phyloP scores from a whole-genome alignment of 2,888 invertebrate species.

The Agrochola lota region DNA sequence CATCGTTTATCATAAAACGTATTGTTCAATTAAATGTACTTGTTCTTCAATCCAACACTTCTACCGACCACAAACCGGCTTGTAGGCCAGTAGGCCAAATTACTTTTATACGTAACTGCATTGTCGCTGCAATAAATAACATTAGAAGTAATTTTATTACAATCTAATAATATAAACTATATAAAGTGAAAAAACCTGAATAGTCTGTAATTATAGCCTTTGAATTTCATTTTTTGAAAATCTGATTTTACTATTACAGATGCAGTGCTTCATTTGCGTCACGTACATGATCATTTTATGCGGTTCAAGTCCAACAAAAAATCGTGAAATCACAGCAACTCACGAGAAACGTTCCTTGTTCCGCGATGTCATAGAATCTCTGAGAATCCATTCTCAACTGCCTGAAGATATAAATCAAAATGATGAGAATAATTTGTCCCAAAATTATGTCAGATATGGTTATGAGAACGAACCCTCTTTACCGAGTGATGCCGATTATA shows the following conservation, averaged over 20 bases:
- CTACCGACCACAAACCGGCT: slow-evolving; percentile 43
- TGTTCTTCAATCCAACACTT: slow-evolving; percentile 37
- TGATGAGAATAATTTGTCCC: slow-evolving; percentile 82
- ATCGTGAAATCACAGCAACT: slow-evolving; percentile 70
- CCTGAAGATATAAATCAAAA: slow-evolving; percentile 81
- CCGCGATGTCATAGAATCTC: slow-evolving; percentile 85
- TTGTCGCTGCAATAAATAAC: slow-evolving; percentile 11
- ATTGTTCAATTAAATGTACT: slow-evolving; percentile 45
- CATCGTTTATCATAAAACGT: slow-evolving; percentile 17
- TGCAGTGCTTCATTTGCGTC: slow-evolving; percentile 87
- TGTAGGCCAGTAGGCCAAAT: slow-evolving; percentile 53
- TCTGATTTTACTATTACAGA: slow-evolving; percentile 75
- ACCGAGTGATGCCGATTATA: slow-evolving; percentile 81
- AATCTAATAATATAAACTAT: too few species aligned
- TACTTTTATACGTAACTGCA: slow-evolving; percentile 33
- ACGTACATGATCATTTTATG: slow-evolving; percentile 84
- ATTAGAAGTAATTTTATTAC: slow-evolving; percentile 2
- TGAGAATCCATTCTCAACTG: slow-evolving; percentile 80
- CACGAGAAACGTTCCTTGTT: slow-evolving; percentile 83
- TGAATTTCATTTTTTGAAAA: background rate
- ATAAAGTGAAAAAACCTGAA: background rate
- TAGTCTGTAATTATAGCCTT: background rate
- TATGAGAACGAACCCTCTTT: slow-evolving; percentile 78
- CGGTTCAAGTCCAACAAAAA: slow-evolving; percentile 78
- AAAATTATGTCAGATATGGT: slow-evolving; percentile 78